Conservation (phyloP, 2,888 invertebrate species). For the Mechanitis mazaeus region DNA sequence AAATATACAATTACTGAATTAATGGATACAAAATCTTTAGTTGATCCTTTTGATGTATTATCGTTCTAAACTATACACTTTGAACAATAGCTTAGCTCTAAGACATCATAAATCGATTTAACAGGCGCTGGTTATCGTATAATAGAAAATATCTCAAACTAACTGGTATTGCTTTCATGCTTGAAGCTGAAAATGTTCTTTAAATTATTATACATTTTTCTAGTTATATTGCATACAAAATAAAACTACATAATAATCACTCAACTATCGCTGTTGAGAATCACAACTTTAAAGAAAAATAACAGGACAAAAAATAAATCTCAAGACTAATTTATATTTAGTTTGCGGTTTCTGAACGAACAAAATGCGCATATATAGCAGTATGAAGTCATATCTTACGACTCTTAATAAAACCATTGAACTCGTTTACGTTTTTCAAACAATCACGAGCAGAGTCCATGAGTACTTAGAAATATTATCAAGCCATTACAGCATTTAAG, state of each 20-base stretch:
- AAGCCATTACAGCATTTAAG: conserved; percentile 4
- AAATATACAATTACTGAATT: too few species aligned
- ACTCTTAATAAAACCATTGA: conserved; percentile 6
- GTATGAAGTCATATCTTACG: conserved; percentile 12
- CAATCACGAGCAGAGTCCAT: conserved; percentile 7
- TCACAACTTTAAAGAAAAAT: not conserved
- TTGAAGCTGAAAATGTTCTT: not conserved
- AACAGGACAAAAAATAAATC: not conserved
- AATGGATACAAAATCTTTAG: too few species aligned
- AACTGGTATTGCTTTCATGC: too few species aligned
- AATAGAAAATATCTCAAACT: conserved; percentile 10
- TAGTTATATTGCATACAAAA: too few species aligned
- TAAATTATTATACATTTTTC: not conserved
- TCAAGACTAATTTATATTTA: conserved; percentile 5
- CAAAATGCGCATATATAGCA: conserved; percentile 5
- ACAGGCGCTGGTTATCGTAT: conserved; percentile 13
- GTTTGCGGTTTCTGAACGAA: not conserved
- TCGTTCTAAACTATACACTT: conserved; percentile 12
- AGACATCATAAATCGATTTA: conserved; percentile 17
- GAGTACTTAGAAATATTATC: conserved; percentile 2
- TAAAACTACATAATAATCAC: not conserved
- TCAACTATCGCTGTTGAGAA: too few species aligned
- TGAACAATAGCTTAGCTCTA: conserved; percentile 12
- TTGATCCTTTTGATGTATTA: too few species aligned
- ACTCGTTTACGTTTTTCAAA: conserved; percentile 13